These are phyloP conservation scores for Ornithoptera priamus DNA, from an alignment of 2,888 invertebrate species.

Conservation along the genomic window DNA sequence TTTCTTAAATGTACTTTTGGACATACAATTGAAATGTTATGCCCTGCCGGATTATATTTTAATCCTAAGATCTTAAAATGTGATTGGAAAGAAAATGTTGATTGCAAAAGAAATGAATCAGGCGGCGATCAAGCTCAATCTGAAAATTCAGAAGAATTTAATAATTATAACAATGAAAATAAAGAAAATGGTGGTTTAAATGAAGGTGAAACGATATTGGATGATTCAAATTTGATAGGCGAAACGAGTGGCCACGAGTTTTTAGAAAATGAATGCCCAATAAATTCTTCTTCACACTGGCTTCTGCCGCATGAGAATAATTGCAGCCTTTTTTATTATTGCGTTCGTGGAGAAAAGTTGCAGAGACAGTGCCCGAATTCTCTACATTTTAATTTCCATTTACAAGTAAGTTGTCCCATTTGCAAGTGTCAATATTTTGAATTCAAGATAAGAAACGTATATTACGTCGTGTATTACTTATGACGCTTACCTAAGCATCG, in stretches of 20 bases:
- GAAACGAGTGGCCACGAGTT: constrained; percentile 38
- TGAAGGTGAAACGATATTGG: background rate
- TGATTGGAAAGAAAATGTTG: constrained; percentile 82
- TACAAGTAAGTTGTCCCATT: constrained; percentile 47
- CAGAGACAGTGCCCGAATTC: constrained; percentile 43
- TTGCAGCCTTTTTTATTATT: constrained; percentile 63
- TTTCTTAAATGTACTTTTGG: constrained; percentile 85
- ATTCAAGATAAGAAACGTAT: no score
- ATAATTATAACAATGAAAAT: constrained; percentile 1
- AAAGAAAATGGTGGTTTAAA: background rate
- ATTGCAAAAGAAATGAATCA: constrained; percentile 71
- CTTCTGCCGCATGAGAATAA: constrained; percentile 54
- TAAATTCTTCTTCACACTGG: constrained; percentile 56
- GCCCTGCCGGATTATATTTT: constrained; percentile 79
- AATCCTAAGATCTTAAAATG: constrained; percentile 78
- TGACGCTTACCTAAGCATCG: no score
- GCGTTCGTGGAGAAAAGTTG: constrained; percentile 57
- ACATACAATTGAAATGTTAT: constrained; percentile 77
- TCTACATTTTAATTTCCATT: constrained; percentile 53
- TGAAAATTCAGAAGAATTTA: constrained; percentile 2
- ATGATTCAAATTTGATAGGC: constrained; percentile 18
- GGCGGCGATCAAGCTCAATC: constrained; percentile 15
- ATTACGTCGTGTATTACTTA: no score
- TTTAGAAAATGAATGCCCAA: constrained; percentile 62
- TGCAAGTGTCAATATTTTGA: no score